Evolutionary conservation across 2,113 vertebrate genomes (phyloP), one percentile per base, ranked within the genome.

Genomic region (Mustela nigripes): DNA sequence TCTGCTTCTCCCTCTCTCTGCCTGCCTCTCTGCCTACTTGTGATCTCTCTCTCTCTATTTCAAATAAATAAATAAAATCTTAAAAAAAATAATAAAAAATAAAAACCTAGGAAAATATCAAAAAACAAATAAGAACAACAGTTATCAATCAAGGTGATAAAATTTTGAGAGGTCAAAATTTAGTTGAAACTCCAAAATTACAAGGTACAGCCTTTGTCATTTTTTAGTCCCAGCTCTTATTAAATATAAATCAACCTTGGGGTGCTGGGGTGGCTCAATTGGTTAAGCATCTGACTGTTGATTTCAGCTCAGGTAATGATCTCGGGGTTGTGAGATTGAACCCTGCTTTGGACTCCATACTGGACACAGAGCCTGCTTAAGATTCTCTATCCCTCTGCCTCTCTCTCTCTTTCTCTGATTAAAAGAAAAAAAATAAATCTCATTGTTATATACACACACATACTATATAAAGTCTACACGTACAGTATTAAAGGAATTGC

Each of bases 161-260:
- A 79, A 90, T 60, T 86, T n/a, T 24, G 28, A 88, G 69, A 94
- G 50, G 45, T 28, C 48, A 95, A 83, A 89, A 71, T 63, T 12
- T 50, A 58, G 31, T 22, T 69, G 6, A 36, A 94, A 88, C 58
- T 87, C 95, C 31, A 93, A 89, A 90, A 39, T 19, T 53, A 11
- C 50, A 86, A 50, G 1, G 8, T 87, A 22, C 94, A 84, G 5
- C 2, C 15, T 87, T 95, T 76, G 31, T 76, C 56, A 69, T 11
- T 16, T 69, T 93, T 79, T 10, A 89, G n/a, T 89, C 19, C 73
- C 89, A 5, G 16, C 7, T 95, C 81, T 92, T 83, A 62, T 39
- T 80, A 92, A 90, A 93, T 83, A 33, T 24, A 83, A 95, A 45
- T 21, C 58, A 53, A 69, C 67, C 33, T 36, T 4, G 4, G 33